Evolutionary conservation across 2,888 invertebrate genomes (phyloP).

Genomic region (Pyrrhosoma nymphula): DNA sequence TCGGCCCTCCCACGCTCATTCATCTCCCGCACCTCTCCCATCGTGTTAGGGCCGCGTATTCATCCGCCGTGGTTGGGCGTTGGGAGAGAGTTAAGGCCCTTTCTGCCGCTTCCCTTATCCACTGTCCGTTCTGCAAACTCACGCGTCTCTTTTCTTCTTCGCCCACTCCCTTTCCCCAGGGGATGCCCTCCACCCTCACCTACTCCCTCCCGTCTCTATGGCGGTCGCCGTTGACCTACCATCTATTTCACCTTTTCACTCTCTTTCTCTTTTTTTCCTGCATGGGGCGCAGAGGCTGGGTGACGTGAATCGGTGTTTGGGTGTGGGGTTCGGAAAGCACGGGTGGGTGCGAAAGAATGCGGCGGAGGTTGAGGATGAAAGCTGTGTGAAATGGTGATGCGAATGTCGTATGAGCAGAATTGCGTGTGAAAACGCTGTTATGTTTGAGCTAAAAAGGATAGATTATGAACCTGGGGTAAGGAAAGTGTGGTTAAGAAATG

Average conservation of each 20-base stretch:
- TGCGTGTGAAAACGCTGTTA: background rate
- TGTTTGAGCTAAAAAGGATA: background rate
- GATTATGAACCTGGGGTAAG: background rate
- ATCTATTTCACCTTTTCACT: background rate
- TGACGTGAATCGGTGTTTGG: background rate
- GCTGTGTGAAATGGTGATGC: background rate
- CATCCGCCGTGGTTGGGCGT: background rate
- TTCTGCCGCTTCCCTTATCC: conserved; percentile 6
- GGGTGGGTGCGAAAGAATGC: background rate
- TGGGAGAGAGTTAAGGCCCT: background rate
- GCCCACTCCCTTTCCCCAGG: background rate
- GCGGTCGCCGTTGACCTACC: background rate
- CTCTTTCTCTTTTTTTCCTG: background rate
- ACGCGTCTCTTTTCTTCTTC: background rate
- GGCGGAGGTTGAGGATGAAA: background rate
- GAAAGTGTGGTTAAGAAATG: background rate
- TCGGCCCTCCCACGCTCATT: background rate
- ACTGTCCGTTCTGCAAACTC: background rate
- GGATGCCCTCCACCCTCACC: background rate
- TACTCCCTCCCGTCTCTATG: background rate
- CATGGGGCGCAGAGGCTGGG: background rate
- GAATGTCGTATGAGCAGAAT: background rate
- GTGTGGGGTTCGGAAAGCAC: background rate
- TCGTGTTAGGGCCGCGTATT: background rate
- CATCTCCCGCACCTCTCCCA: background rate